A percentile compares a stretch with the other conserved stretches of the same genome.
Evolutionary conservation across 2,888 invertebrate species (phyloP).

Genomic region (Rhaphigaster nebulosa): DNA sequence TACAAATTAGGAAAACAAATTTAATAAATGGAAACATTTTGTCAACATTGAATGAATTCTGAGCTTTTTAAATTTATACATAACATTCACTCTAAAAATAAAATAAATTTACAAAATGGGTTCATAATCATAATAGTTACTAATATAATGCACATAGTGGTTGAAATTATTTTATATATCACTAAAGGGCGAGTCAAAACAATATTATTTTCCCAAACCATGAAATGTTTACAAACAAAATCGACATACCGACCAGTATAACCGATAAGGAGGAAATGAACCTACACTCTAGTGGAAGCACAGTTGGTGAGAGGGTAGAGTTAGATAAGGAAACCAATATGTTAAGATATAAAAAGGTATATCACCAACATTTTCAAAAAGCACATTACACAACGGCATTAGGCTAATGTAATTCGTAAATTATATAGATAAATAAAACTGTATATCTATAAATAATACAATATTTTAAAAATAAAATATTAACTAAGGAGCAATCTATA

Average conservation of each 20-base stretch:
- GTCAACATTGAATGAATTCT: slow-evolving; percentile 55
- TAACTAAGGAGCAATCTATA: slow-evolving; percentile 55
- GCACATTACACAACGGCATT: slow-evolving; percentile 46
- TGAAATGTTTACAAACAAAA: slow-evolving; percentile 59
- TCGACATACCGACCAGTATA: slow-evolving; percentile 58
- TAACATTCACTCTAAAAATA: slow-evolving; percentile 44
- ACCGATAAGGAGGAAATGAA: slow-evolving; percentile 34
- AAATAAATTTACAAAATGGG: slow-evolving; percentile 53
- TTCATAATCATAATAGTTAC: slow-evolving; percentile 41
- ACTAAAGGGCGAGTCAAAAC: slow-evolving; percentile 57
- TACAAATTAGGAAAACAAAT: slow-evolving; percentile 25
- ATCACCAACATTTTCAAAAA: slow-evolving; percentile 55
- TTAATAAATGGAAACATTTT: slow-evolving; percentile 55
- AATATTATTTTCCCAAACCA: slow-evolving; percentile 58
- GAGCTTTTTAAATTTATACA: slow-evolving; percentile 17
- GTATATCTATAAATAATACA: slow-evolving; percentile 54
- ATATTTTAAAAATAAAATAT: slow-evolving; percentile 55
- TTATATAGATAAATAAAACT: slow-evolving; percentile 54
- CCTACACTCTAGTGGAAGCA: slow-evolving; percentile 56
- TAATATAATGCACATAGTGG: slow-evolving; percentile 56
- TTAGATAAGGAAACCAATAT: slow-evolving; percentile 17
- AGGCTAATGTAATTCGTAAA: slow-evolving; percentile 52
- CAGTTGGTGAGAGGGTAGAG: slow-evolving; percentile 54
- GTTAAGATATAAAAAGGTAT: not conserved
- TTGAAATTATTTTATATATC: slow-evolving; percentile 44